Percentiles rank a stretch among this genome's conserved stretches.
Evolutionary conservation across 2,797 vertebrate genomes (phyloP).

Genomic region (Hapalemur alaotrensis): DNA sequence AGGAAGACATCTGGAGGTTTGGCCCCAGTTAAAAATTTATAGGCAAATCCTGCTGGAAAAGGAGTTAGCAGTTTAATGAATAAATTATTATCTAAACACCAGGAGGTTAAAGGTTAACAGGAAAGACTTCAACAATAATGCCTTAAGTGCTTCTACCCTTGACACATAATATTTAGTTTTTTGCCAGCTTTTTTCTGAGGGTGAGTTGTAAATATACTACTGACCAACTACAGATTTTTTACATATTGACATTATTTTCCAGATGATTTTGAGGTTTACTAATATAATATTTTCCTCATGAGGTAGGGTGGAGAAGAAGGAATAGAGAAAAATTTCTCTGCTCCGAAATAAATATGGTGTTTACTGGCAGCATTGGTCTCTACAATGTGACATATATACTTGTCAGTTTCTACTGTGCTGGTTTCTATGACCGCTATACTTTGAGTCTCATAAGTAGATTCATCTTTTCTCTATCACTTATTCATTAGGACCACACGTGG

Average conservation of each 20-base stretch:
- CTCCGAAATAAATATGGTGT: background rate
- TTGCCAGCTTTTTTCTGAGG: background rate
- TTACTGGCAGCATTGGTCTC: background rate
- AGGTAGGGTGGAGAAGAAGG: background rate
- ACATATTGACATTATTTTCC: background rate
- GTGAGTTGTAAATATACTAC: background rate
- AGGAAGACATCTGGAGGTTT: constrained; percentile 25
- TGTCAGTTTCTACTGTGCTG: background rate
- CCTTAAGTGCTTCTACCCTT: background rate
- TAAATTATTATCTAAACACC: constrained; percentile 66
- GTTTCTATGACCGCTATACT: background rate
- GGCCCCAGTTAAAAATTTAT: constrained; percentile 58
- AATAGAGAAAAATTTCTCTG: background rate
- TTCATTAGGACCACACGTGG: background rate
- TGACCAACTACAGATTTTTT: background rate
- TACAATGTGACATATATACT: background rate
- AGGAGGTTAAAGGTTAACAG: constrained; percentile 49
- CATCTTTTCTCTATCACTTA: background rate
- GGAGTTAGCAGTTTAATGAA: constrained; percentile 65
- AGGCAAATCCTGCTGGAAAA: constrained; percentile 59
- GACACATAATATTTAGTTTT: constrained; percentile 24
- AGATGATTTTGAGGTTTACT: constrained; percentile 36
- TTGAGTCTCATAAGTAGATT: background rate
- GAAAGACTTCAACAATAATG: constrained; percentile 11
- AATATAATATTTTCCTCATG: background rate